phyloP scores from a whole-genome alignment of 2,113 vertebrate species.

The Ophiodon elongatus region DNA sequence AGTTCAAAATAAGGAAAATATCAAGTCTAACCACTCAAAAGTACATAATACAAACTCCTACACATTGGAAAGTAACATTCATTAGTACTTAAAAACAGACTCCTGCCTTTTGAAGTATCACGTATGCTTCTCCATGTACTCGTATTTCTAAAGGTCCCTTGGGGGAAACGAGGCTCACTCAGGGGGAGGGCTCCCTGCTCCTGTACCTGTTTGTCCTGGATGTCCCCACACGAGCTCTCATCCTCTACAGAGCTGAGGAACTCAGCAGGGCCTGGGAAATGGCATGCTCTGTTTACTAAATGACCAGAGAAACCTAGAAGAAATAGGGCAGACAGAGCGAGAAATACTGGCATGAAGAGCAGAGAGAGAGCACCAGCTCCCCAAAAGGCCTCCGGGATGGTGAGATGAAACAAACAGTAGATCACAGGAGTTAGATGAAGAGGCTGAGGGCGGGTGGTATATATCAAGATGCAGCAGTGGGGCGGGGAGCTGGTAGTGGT shows the following conservation, averaged over 20 bases:
- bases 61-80: background rate
- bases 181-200: background rate
- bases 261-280: conserved; percentile 22
- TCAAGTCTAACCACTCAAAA: background rate
- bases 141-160: background rate
- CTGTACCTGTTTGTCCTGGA: conserved; percentile 26
- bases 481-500: conserved; percentile 41
- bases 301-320: conserved; percentile 48
- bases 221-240: background rate
- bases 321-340: conserved; percentile 38
- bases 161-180: background rate
- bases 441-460: conserved; percentile 53
- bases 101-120: background rate
- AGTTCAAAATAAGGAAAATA: background rate
- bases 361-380: conserved; percentile 30
- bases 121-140: background rate
- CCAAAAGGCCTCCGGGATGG: conserved; percentile 54
- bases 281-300: conserved; percentile 56
- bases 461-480: conserved; percentile 55
- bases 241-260: conserved; percentile 4
- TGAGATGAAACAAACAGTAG: conserved; percentile 69
- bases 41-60: background rate
- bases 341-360: conserved; percentile 29
- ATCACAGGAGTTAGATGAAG: conserved; percentile 67
- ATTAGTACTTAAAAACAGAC: background rate